A percentile compares a stretch with the other conserved stretches of the same genome.
These are phyloP conservation scores for Rhodeus uyekii DNA, from an alignment of 2,797 vertebrate species.

Conservation along the genomic window DNA sequence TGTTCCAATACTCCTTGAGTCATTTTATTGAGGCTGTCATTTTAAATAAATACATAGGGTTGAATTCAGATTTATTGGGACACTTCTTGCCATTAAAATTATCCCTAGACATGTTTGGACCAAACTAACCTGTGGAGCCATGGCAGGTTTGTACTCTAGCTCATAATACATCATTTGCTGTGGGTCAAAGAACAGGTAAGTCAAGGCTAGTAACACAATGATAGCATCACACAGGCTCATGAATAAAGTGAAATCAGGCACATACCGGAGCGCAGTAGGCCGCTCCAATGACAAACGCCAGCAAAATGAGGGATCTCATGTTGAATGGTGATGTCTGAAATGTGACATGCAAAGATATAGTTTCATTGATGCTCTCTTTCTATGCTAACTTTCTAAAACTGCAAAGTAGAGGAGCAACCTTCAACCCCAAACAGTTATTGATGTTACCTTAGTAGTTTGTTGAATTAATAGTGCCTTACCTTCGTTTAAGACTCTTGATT, in stretches of 20 bases:
- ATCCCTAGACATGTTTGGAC: background rate
- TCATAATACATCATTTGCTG: constrained; percentile 32
- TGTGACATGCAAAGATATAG: constrained; percentile 58
- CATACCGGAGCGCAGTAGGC: constrained; percentile 68
- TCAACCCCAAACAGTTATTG: background rate
- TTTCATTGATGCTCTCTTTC: background rate
- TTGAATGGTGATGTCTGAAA: constrained; percentile 44
- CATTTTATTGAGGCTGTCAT: background rate
- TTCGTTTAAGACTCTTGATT: constrained; percentile 18
- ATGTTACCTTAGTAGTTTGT: background rate
- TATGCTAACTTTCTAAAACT: background rate
- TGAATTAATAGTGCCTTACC: background rate
- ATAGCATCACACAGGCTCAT: background rate
- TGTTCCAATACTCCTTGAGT: background rate
- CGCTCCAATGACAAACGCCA: constrained; percentile 64
- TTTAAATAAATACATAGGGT: background rate
- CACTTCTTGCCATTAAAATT: background rate
- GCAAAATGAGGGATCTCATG: constrained; percentile 68
- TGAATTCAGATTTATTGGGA: background rate
- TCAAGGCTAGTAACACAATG: background rate
- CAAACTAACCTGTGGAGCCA: constrained; percentile 27
- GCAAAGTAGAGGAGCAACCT: background rate
- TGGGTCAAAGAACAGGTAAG: background rate
- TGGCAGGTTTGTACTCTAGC: constrained; percentile 32
- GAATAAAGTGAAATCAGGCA: background rate